These are phyloP conservation scores for Nezara viridula DNA, from an alignment of 2,888 invertebrate species.

Conservation along the genomic window DNA sequence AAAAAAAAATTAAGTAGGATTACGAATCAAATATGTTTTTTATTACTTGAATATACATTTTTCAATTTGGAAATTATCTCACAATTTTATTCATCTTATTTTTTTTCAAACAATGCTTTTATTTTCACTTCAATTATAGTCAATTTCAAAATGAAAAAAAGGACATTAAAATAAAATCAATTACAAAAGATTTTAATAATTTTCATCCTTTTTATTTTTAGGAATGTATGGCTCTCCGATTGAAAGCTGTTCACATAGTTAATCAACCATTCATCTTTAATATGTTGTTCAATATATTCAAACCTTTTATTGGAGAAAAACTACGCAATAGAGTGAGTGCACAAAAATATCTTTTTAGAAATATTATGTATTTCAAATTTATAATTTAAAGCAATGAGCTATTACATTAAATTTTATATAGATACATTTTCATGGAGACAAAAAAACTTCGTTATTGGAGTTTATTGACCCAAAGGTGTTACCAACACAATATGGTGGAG, in stretches of 20 bases:
- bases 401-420: conserved; percentile 64
- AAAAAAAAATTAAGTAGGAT: no score
- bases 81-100: no score
- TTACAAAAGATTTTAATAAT: not conserved
- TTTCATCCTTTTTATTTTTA: conserved; percentile 69
- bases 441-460: conserved; percentile 80
- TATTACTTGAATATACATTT: no score
- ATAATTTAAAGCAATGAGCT: not conserved
- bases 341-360: conserved; percentile 49
- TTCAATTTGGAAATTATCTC: no score
- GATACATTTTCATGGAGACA: conserved; percentile 85
- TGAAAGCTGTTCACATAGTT: conserved; percentile 89
- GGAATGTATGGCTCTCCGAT: conserved; percentile 87
- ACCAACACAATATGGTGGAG: conserved; percentile 82
- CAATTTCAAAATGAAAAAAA: not conserved
- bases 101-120: not conserved
- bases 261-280: conserved; percentile 94
- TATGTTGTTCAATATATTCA: conserved; percentile 89
- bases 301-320: conserved; percentile 91
- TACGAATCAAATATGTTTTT: no score
- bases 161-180: not conserved
- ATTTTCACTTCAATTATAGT: not conserved
- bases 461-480: conserved; percentile 80
- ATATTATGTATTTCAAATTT: not conserved
- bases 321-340: conserved; percentile 77